A percentile compares a stretch with the other conserved stretches of the same genome.
These are phyloP conservation scores for Struthio camelus DNA, from an alignment of 2,113 vertebrate species.

Conservation along the genomic window DNA sequence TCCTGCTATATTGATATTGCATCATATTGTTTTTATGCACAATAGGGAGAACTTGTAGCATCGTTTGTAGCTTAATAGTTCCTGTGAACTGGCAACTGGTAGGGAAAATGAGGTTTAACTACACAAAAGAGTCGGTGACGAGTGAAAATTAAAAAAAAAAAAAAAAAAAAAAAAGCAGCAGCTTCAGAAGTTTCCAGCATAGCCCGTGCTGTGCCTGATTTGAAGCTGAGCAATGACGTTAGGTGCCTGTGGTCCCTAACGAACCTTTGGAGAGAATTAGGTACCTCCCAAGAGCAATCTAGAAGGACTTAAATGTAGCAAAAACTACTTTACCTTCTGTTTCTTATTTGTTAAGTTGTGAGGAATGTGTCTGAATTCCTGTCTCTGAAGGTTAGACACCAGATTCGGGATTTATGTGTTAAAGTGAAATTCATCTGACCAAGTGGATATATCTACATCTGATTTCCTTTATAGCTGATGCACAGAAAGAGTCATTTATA, in stretches of 20 bases:
- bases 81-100: not conserved
- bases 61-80: not conserved
- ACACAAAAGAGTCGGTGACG: not conserved
- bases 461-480: not conserved
- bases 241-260: not conserved
- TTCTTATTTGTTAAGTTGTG: not conserved
- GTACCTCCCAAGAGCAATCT: not conserved
- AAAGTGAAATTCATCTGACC: not conserved
- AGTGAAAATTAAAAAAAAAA: not conserved
- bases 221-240: not conserved
- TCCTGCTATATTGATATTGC: accelerated
- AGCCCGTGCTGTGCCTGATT: not conserved
- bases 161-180: not conserved
- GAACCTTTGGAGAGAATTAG: not conserved
- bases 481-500: not conserved
- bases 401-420: not conserved
- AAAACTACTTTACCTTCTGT: not conserved
- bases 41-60: not conserved
- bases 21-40: accelerated
- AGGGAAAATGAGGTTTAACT: not conserved
- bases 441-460: not conserved
- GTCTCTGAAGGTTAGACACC: not conserved
- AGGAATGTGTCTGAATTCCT: not conserved
- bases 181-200: not conserved
- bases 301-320: not conserved